Evolutionary conservation across 2,113 vertebrate genomes (phyloP).

Genomic region (Alligator mississippiensis): DNA sequence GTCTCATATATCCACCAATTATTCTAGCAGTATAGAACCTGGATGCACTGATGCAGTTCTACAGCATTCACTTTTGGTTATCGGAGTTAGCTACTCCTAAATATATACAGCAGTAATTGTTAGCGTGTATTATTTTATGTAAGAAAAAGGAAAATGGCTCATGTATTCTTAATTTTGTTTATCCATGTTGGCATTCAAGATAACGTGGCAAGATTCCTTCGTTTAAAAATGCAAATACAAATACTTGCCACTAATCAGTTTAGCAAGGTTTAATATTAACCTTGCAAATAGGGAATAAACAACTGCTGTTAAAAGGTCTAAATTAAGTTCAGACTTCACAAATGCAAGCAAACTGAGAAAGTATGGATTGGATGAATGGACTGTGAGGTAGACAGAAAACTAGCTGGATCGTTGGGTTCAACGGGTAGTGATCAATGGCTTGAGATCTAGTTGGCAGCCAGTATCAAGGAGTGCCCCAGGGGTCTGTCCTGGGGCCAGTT

Average conservation of each 20-base stretch:
- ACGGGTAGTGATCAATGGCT: too few relatives aligned
- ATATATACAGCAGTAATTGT: neutral
- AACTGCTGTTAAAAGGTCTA: neutral
- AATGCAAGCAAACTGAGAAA: neutral
- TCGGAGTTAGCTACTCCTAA: neutral
- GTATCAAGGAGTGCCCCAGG: too few relatives aligned
- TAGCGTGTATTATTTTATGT: accelerated
- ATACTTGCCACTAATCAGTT: neutral
- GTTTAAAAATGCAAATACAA: neutral
- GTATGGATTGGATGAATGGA: too few relatives aligned
- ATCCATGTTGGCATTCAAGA: neutral
- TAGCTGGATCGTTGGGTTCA: too few relatives aligned
- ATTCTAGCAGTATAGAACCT: neutral
- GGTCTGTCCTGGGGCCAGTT: too few relatives aligned
- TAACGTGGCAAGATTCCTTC: neutral
- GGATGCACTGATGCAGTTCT: neutral
- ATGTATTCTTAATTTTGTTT: neutral
- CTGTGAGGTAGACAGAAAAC: too few relatives aligned
- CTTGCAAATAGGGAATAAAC: neutral
- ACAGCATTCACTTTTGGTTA: neutral
- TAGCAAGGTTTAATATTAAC: neutral
- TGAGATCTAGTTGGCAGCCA: too few relatives aligned
- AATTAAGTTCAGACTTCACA: neutral
- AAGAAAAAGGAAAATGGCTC: neutral
- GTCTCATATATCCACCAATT: neutral